phyloP scores from a whole-genome alignment of 2,797 vertebrate genomes.

The Enteromius viviparus region DNA sequence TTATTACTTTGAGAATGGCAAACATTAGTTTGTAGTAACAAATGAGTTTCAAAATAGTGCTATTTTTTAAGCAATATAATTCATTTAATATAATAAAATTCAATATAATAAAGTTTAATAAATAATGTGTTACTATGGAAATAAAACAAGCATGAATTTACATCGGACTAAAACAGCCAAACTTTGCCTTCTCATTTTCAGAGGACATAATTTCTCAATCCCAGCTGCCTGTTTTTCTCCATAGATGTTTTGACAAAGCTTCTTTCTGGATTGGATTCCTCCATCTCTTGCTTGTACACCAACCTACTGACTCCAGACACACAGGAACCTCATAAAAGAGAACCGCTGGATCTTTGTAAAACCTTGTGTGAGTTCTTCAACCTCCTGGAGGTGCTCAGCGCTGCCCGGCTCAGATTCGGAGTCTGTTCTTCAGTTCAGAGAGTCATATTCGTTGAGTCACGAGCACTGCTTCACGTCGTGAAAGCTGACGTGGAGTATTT shows the following conservation, averaged over 20 bases:
- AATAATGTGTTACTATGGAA: background rate
- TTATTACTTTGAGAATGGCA: background rate
- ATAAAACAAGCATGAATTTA: background rate
- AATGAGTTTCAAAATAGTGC: background rate
- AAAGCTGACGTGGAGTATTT: slow-evolving; percentile 71
- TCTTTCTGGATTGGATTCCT: slow-evolving; percentile 76
- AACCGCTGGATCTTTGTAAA: slow-evolving; percentile 46
- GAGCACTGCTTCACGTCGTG: slow-evolving; percentile 68
- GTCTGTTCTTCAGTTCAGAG: slow-evolving; percentile 72
- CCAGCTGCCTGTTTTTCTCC: background rate
- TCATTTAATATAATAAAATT: no score
- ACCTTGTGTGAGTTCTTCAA: slow-evolving; percentile 78
- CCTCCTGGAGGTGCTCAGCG: slow-evolving; percentile 83
- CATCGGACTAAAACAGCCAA: background rate
- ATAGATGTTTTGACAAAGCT: slow-evolving; percentile 69
- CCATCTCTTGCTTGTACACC: slow-evolving; percentile 75
- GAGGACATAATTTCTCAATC: background rate
- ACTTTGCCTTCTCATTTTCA: background rate
- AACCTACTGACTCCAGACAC: slow-evolving; percentile 63
- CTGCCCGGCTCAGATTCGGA: slow-evolving; percentile 70
- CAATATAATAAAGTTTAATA: no score
- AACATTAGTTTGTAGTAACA: background rate
- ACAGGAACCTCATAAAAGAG: background rate
- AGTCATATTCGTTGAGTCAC: slow-evolving; percentile 70
- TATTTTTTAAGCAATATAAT: slow-evolving; percentile 2